Evolutionary conservation across 2,888 invertebrate species (phyloP), one percentile per base, ranked within the genome.

Genomic region (Leuctra nigra): DNA sequence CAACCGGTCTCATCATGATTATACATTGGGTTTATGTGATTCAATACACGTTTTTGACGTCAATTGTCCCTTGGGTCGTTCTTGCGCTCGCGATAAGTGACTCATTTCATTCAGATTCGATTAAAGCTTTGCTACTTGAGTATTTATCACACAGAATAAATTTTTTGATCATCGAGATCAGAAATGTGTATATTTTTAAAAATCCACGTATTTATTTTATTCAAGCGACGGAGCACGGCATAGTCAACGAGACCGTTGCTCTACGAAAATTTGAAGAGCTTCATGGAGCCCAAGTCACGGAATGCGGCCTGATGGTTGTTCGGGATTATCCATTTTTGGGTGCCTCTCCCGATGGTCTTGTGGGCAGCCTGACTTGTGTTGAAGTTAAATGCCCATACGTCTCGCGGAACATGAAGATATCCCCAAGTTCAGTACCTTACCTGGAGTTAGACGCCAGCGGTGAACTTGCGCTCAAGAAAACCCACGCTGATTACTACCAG

Each of bases 361-460:
- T 59, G n/a, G 36, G 52, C 14, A 41, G 52, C 46, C 39, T 52
- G 33, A 47, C 52, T 20, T 52, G 53, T 35, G 24, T 61, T 16
- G 62, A 61, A 58, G 61, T 62, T 9, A 61, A 62, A 44, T 59
- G 57, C 44, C 58, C 58, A 2, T 54, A 24, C 57, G 38, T 50
- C 24, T 53, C 57, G 3, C 55, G 39, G 4, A 24, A 48, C 14
- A 3, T 56, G 33, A 50, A 16, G n/a, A 57, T 61, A 44, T 33
- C 55, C 20, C 25, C 58, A 33, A 29, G 55, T 38, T 55, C 57
- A 20, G 57, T 61, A 4, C 41, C 57, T 50, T 61, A 60, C 22
- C 18, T 61, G 23, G 33, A 53, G n/a, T n/a, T n/a, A n/a, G n/a
- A n/a, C n/a, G n/a, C n/a, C n/a, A n/a, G n/a, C n/a, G 55, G 54